phyloP scores from a whole-genome alignment of 2,113 vertebrate species.

The Pollimyrus isidori region DNA sequence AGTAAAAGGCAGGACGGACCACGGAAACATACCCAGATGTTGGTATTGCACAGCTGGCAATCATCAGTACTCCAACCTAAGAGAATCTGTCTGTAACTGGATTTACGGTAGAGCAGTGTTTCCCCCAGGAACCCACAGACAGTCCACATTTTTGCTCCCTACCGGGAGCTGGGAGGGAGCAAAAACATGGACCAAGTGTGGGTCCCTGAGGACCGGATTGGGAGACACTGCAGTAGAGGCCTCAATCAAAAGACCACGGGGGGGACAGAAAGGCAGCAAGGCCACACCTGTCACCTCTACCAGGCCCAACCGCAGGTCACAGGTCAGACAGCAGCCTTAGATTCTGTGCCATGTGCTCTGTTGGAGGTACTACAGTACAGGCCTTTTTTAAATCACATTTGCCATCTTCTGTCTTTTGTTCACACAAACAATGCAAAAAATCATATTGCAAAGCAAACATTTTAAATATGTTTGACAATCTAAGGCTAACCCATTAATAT shows the following conservation, averaged over 20 bases:
- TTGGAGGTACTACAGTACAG: not conserved
- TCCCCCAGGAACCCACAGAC: not conserved
- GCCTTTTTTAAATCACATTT: not conserved
- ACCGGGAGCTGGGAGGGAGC: not conserved
- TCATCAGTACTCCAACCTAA: not conserved
- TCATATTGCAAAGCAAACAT: not conserved
- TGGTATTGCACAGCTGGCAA: constrained; percentile 14
- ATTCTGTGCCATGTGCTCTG: not conserved
- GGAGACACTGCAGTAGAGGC: not conserved
- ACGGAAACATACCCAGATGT: constrained; percentile 16
- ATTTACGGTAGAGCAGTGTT: not conserved
- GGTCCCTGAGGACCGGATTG: not conserved
- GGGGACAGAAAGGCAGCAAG: not conserved
- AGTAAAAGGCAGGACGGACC: constrained; percentile 7
- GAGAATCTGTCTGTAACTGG: not conserved
- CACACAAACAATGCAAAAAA: not conserved
- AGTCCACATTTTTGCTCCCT: not conserved
- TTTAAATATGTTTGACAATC: not conserved
- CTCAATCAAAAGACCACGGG: constrained; percentile 12
- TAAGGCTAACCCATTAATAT: not conserved
- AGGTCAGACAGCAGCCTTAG: constrained; percentile 15
- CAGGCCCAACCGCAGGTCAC: not conserved
- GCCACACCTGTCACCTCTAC: not conserved
- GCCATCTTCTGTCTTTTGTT: not conserved
- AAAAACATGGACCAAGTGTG: not conserved